phyloP scores from a whole-genome alignment of 2,797 vertebrate genomes.

The Gallinago solitaria region DNA sequence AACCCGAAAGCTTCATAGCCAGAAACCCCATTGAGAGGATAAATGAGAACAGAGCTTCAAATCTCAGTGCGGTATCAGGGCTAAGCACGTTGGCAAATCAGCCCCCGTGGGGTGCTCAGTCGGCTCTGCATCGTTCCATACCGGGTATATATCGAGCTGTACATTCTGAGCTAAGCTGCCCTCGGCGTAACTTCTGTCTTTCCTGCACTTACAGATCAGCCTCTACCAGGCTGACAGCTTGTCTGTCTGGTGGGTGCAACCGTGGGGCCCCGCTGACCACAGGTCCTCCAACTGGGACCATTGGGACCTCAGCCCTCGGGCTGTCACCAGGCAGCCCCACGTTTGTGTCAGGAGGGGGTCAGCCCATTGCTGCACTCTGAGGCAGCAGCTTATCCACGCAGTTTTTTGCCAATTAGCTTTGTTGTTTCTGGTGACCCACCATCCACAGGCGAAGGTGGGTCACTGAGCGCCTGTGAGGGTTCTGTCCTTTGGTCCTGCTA shows the following conservation, averaged over 20 bases:
- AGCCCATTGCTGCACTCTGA: neutral
- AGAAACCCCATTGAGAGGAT: neutral
- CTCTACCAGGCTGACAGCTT: neutral
- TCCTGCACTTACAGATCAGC: neutral
- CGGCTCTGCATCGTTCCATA: neutral
- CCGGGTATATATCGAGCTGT: neutral
- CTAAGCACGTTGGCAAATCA: neutral
- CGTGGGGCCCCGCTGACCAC: neutral
- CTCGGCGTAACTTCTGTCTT: neutral
- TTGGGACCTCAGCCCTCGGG: neutral
- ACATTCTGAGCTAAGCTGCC: neutral
- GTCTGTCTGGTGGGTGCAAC: neutral
- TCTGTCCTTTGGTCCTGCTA: neutral
- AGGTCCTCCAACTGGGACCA: neutral
- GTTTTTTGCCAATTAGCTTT: neutral
- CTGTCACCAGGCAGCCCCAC: neutral
- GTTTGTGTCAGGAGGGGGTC: fast-evolving
- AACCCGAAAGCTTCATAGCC: neutral
- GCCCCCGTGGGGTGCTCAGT: neutral
- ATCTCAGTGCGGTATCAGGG: neutral
- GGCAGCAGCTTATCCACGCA: neutral
- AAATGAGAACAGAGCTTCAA: neutral
- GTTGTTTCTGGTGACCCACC: neutral
- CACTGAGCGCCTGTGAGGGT: neutral
- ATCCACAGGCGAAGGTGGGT: neutral